A percentile compares a stretch with the other conserved stretches of the same genome.
These are phyloP conservation scores for Galendromus occidentalis DNA, from an alignment of 1,140 invertebrate genomes.

Conservation along the genomic window DNA sequence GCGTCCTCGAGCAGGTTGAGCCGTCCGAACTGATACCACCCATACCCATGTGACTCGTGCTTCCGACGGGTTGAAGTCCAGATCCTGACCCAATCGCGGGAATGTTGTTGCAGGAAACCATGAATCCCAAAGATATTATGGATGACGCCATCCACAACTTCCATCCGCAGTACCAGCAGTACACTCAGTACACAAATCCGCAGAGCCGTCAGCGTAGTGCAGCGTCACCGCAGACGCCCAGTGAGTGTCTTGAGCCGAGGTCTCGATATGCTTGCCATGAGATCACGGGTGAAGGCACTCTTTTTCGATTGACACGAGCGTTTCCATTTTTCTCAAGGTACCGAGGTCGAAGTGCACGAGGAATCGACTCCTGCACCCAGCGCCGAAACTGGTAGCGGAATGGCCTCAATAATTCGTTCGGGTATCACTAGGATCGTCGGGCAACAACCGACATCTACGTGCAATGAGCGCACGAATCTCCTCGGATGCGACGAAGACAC, in stretches of 20 bases:
- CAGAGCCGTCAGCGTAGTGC: constrained; percentile 22
- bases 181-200: constrained; percentile 84
- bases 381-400: background rate
- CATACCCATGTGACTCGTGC: too few relatives aligned
- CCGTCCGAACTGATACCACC: too few relatives aligned
- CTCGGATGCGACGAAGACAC: constrained; percentile 80
- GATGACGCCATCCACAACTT: constrained; percentile 99
- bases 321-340: background rate
- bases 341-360: constrained; percentile 3
- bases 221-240: background rate
- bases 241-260: too few relatives aligned
- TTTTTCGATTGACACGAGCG: too few relatives aligned
- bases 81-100: background rate
- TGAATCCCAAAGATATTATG: constrained; percentile 99
- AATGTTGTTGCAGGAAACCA: constrained; percentile 62
- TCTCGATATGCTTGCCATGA: background rate
- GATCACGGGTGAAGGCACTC: too few relatives aligned
- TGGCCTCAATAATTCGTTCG: background rate
- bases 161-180: constrained; percentile 98
- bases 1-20: too few relatives aligned
- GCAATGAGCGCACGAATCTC: constrained; percentile 87
- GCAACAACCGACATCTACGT: constrained; percentile 29
- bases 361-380: background rate
- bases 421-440: background rate
- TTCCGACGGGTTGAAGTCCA: too few relatives aligned